Conservation (phyloP, 2,888 invertebrate genomes). For the Lutraria lutraria region DNA sequence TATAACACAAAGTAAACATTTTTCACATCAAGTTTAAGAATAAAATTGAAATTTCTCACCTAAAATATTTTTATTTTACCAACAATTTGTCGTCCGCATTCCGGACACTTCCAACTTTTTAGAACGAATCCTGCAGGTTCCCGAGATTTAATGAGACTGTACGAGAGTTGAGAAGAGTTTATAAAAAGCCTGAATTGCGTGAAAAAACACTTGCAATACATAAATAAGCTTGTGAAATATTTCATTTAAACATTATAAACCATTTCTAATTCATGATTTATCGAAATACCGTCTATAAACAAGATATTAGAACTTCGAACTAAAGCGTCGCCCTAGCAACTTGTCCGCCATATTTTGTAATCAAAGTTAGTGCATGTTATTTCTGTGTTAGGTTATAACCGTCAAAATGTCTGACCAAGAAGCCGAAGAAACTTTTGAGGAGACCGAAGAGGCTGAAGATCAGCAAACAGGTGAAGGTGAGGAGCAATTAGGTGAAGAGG, state of each 20-base stretch:
- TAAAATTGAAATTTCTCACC: background rate
- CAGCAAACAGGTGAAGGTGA: slow-evolving; percentile 74
- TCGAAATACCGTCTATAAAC: background rate
- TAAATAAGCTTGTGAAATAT: background rate
- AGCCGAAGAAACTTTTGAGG: slow-evolving; percentile 66
- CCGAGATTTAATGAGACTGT: slow-evolving; percentile 52
- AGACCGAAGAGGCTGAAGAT: slow-evolving; percentile 72
- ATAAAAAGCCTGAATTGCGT: background rate
- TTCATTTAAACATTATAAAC: slow-evolving; percentile 17
- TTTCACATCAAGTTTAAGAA: background rate
- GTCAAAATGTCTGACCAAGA: slow-evolving; percentile 76
- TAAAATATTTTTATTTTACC: background rate
- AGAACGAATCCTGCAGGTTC: slow-evolving; percentile 54
- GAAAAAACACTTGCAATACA: background rate
- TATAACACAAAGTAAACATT: background rate
- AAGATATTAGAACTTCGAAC: slow-evolving; percentile 27
- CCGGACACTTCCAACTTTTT: slow-evolving; percentile 35
- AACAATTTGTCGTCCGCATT: slow-evolving; percentile 21
- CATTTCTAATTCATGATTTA: slow-evolving; percentile 37
- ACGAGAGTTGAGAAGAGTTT: slow-evolving; percentile 44
- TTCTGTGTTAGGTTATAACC: background rate
- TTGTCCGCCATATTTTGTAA: slow-evolving; percentile 78
- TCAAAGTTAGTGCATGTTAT: slow-evolving; percentile 63
- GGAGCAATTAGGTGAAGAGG: slow-evolving; percentile 73
- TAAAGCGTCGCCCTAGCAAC: slow-evolving; percentile 74